Percentiles rank a stretch among this genome's conserved stretches.
These are phyloP conservation scores for Tachystola acroxantha DNA, from an alignment of 2,888 invertebrate genomes.

Conservation along the genomic window DNA sequence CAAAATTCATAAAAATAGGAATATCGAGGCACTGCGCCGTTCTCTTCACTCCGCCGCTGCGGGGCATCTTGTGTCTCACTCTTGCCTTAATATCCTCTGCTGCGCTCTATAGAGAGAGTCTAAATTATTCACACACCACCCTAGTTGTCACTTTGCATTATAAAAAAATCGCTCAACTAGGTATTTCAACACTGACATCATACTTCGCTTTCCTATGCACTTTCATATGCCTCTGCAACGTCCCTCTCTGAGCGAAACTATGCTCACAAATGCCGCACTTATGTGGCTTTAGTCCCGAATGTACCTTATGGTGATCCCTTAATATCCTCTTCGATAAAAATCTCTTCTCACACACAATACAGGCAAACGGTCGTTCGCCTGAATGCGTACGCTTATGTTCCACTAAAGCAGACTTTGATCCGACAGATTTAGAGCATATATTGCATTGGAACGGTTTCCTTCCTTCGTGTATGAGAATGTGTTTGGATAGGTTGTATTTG, in stretches of 20 bases:
- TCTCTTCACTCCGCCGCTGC: too few species aligned
- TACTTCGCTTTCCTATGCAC: slow-evolving; percentile 35
- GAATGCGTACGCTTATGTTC: slow-evolving; percentile 67
- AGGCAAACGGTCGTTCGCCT: slow-evolving; percentile 55
- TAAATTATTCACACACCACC: too few species aligned
- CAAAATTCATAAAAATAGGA: too few species aligned
- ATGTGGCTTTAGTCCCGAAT: slow-evolving; percentile 65
- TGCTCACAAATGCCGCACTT: slow-evolving; percentile 57
- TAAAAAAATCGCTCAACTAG: too few species aligned
- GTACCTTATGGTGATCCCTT: slow-evolving; percentile 57
- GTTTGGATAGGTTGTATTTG: slow-evolving; percentile 58
- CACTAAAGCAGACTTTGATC: slow-evolving; percentile 40
- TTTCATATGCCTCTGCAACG: slow-evolving; percentile 64
- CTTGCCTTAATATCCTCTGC: too few species aligned
- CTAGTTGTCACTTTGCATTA: too few species aligned
- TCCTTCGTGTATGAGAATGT: slow-evolving; percentile 58
- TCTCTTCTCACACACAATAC: slow-evolving; percentile 51
- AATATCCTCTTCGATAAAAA: slow-evolving; percentile 56
- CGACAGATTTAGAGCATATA: slow-evolving; percentile 55
- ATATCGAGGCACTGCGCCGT: too few species aligned
- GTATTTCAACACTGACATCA: too few species aligned
- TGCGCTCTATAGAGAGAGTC: too few species aligned
- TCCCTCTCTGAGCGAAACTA: slow-evolving; percentile 61
- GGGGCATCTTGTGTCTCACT: too few species aligned
- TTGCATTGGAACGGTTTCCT: slow-evolving; percentile 57